Conservation (phyloP, 1,140 invertebrate species). For the Orussus abietinus region DNA sequence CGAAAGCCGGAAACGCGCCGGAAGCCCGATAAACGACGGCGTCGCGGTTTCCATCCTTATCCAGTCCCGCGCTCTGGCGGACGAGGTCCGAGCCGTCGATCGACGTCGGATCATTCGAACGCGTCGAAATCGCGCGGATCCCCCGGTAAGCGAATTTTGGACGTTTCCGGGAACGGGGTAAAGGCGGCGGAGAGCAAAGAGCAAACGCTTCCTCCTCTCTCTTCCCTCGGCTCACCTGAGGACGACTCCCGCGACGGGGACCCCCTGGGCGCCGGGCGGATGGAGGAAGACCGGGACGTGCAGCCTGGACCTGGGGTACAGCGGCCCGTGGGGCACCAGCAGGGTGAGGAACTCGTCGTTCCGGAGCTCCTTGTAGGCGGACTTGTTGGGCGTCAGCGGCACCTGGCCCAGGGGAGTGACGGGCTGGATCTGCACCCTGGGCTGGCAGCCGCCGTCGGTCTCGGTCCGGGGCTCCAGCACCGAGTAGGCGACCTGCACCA, state of each 20-base stretch:
- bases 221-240: no score
- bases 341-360: constrained; percentile 75
- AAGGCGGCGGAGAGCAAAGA: background rate
- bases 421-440: constrained; percentile 73
- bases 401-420: constrained; percentile 68
- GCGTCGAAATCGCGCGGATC: no score
- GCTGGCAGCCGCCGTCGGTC: constrained; percentile 63
- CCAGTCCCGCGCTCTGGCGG: no score
- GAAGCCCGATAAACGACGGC: no score
- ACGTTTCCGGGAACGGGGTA: background rate
- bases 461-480: constrained; percentile 72
- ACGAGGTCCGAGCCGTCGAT: no score
- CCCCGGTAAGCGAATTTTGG: no score
- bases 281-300: constrained; percentile 85
- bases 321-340: constrained; percentile 79
- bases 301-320: constrained; percentile 83
- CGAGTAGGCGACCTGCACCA: constrained; percentile 77
- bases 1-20: background rate
- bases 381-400: constrained; percentile 69
- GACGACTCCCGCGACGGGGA: constrained; percentile 70
- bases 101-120: no score
- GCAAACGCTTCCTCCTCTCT: no score
- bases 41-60: constrained; percentile 4
- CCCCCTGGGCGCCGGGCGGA: constrained; percentile 50
- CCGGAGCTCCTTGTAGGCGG: constrained; percentile 76